Base-by-base conservation (phyloP, 2,888 invertebrate species). In the Amphiduros pacificus region DNA sequence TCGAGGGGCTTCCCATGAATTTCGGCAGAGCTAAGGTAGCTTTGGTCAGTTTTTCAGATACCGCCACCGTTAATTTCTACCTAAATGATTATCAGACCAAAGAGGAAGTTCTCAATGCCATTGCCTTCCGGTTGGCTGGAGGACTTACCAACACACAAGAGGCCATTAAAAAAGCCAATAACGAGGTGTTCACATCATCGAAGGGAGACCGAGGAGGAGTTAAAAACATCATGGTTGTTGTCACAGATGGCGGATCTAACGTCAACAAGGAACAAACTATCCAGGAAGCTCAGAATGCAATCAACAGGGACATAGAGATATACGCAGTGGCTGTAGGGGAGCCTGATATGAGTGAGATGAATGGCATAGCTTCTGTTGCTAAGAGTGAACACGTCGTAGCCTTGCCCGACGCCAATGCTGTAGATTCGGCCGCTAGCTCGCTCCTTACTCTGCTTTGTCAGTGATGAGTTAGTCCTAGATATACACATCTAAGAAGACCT, bases 101-200 rank as follows among this genome's bases (percentile, higher is more conserved):
- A 49, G 52, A 48, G 55, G 64, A 59, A 20, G 31, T 64, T 31
- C 55, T 64, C 44, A 63, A 61, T 29, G 61, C 61, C 44, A 44
- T 61, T 27, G 29, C 52, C 2, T 61, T 61, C 61, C 44, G 53
- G 36, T 40, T 28, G 50, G 44, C 57, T 9, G 61, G 59, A n/a
- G 65, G 65, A 1, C n/a, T 28, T 5, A 67, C 67, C 27, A 65
- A 65, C 58, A 67, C 67, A 5, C 64, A 64, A 56, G 64, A 53
- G 14, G 67, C 60, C 11, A 49, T 67, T 11, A 20, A 24, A n/a
- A 32, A 17, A 6, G 24, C 55, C n/a, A 48, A 60, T 26, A 49
- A 41, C 31, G 29, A 49, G 3, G 57, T 62, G n/a, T 64, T 64
- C 50, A 32, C 58, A 9, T 36, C 60, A 14, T 4, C 28, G 17